A percentile compares a stretch with the other conserved stretches of the same genome.
Conservation (phyloP, 2,113 vertebrate species). For the Brachionichthys hirsutus region DNA sequence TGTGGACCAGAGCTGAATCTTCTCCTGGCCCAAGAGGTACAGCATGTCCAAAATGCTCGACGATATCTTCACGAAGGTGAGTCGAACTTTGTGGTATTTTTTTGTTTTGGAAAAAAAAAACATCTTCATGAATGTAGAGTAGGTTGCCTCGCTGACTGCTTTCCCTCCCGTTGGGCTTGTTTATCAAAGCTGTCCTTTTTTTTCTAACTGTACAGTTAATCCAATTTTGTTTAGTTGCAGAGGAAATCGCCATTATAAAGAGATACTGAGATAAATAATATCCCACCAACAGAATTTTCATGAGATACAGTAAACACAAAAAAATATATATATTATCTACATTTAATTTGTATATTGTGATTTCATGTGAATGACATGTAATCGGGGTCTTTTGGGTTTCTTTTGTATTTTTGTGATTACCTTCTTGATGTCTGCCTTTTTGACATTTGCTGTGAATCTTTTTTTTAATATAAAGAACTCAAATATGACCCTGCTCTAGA, state of each 20-base stretch:
- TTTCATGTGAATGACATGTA: constrained; percentile 3
- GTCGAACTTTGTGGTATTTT: constrained; percentile 20
- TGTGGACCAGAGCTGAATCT: constrained; percentile 41
- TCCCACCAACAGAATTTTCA: neutral
- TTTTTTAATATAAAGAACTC: neutral
- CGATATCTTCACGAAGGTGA: constrained; percentile 71
- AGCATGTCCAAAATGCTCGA: constrained; percentile 78
- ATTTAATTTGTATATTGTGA: neutral
- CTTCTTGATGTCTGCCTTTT: neutral
- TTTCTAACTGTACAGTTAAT: neutral
- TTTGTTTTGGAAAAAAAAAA: neutral
- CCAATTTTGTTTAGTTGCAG: neutral
- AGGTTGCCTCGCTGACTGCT: neutral
- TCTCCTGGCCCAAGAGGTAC: constrained; percentile 45
- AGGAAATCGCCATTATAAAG: constrained; percentile 3
- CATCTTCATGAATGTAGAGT: neutral
- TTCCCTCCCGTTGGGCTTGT: constrained; percentile 6
- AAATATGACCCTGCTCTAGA: neutral
- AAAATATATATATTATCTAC: too few relatives aligned
- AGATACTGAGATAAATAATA: constrained; percentile 9
- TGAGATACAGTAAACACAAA: neutral
- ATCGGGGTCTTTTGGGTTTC: neutral
- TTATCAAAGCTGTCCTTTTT: constrained; percentile 1
- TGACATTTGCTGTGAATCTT: neutral
- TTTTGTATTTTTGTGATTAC: neutral